Conservation (phyloP, 1,140 invertebrate species). For the Adoxophyes honmai region DNA sequence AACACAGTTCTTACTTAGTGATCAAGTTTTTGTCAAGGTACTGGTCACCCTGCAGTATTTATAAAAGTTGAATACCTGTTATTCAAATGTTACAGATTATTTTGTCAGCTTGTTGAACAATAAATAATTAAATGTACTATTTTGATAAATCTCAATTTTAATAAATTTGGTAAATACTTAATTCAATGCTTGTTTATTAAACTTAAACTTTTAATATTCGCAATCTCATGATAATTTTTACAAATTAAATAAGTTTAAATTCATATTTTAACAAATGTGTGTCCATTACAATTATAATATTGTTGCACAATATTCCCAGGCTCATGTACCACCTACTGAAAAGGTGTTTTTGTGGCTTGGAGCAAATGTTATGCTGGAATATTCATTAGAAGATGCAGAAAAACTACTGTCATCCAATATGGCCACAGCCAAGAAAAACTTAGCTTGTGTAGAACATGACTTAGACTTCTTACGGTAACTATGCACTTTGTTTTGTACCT, state of each 20-base stretch:
- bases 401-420: constrained; percentile 92
- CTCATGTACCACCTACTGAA: constrained; percentile 92
- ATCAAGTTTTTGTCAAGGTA: constrained; percentile 95
- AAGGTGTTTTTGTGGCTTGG: constrained; percentile 98
- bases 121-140: neutral
- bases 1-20: constrained; percentile 95
- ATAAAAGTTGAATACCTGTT: too few species aligned
- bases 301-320: constrained; percentile 52
- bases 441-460: constrained; percentile 92
- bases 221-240: too few species aligned
- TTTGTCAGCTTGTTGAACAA: too few species aligned
- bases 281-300: constrained; percentile 17
- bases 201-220: too few species aligned
- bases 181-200: too few species aligned
- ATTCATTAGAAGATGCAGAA: constrained; percentile 94
- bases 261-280: too few species aligned
- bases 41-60: too few species aligned
- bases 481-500: too few species aligned
- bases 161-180: too few species aligned
- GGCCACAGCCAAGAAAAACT: constrained; percentile 89
- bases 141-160: neutral
- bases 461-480: constrained; percentile 88
- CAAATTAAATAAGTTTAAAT: too few species aligned
- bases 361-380: constrained; percentile 99
- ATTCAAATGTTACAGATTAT: too few species aligned